A percentile compares a stretch with the other conserved stretches of the same genome.
These are phyloP conservation scores for Galaxias olidus DNA, from an alignment of 2,797 vertebrate genomes.

Conservation along the genomic window DNA sequence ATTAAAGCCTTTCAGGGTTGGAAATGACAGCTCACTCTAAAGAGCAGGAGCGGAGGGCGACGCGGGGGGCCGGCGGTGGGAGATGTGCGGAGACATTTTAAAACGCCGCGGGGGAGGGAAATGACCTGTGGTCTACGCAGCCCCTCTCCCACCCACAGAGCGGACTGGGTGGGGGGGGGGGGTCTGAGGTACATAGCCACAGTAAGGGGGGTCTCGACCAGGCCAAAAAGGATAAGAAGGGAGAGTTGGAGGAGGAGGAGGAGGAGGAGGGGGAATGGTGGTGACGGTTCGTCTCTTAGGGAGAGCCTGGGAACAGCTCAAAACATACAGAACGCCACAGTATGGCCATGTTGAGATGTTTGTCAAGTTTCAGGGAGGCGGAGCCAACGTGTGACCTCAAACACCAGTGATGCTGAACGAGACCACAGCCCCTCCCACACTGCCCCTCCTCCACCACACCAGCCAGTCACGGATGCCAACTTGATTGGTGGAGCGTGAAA, in stretches of 20 bases:
- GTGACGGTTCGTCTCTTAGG: background rate
- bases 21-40: background rate
- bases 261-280: background rate
- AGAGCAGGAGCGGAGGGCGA: constrained; percentile 16
- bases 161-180: background rate
- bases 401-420: background rate
- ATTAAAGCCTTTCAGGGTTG: too few species aligned
- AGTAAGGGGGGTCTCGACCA: too few species aligned
- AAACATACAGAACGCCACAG: too few species aligned
- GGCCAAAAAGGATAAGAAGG: too few species aligned
- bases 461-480: constrained; percentile 29
- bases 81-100: constrained; percentile 47
- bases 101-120: constrained; percentile 36
- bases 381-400: background rate
- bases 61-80: background rate
- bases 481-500: constrained; percentile 50
- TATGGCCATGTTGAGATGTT: too few species aligned
- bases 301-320: background rate
- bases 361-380: too few species aligned
- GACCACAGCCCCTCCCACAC: background rate
- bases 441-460: background rate
- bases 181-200: constrained; percentile 14
- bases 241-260: background rate
- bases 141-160: constrained; percentile 13
- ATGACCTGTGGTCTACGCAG: constrained; percentile 15